Evolutionary conservation across 1,140 invertebrate species (phyloP).

Genomic region (Bicyclus anynana): DNA sequence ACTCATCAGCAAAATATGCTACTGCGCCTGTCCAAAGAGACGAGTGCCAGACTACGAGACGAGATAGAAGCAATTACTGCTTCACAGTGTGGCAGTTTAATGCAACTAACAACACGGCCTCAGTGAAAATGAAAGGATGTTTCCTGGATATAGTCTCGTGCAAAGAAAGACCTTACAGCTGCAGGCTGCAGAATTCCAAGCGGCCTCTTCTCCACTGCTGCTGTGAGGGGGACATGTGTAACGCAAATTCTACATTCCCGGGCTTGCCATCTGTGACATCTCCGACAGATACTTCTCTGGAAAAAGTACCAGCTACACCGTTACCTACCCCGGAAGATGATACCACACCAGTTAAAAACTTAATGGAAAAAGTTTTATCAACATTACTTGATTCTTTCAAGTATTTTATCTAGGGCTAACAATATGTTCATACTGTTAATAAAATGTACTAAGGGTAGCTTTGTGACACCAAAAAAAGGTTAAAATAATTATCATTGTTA

Average conservation of each 20-base stretch:
- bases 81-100: constrained; percentile 77
- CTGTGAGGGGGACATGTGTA: constrained; percentile 94
- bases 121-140: constrained; percentile 83
- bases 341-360: constrained; percentile 54
- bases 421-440: too few relatives aligned
- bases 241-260: constrained; percentile 84
- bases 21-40: constrained; percentile 44
- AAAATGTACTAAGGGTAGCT: too few relatives aligned
- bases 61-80: constrained; percentile 72
- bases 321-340: constrained; percentile 57
- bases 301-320: constrained; percentile 50
- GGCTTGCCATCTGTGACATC: constrained; percentile 80
- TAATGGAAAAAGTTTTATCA: too few relatives aligned
- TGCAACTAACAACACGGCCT: constrained; percentile 65
- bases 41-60: constrained; percentile 49
- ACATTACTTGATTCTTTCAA: too few relatives aligned
- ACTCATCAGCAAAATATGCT: constrained; percentile 32
- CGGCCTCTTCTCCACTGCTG: constrained; percentile 90
- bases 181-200: constrained; percentile 83
- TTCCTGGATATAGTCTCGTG: constrained; percentile 89
- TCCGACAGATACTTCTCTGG: constrained; percentile 80
- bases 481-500: too few relatives aligned
- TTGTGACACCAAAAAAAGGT: too few relatives aligned
- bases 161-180: constrained; percentile 81
- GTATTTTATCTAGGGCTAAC: too few relatives aligned